Percentiles rank a stretch among this genome's conserved stretches.
Conservation (phyloP, 2,888 invertebrate species). For the Plebejus anna region DNA sequence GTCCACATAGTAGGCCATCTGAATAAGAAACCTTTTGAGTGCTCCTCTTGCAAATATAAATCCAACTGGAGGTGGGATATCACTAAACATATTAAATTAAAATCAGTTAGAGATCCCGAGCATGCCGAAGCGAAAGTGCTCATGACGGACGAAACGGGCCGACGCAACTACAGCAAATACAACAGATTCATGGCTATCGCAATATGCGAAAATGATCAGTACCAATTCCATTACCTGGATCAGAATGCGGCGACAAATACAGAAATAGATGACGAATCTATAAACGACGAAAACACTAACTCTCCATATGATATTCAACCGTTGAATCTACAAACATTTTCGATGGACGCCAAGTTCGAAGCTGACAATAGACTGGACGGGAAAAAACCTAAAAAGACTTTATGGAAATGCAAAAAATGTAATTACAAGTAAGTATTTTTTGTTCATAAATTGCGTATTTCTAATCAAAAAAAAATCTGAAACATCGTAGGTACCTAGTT, state of each 20-base stretch:
- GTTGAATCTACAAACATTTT: constrained; percentile 77
- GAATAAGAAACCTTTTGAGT: constrained; percentile 96
- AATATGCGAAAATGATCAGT: constrained; percentile 76
- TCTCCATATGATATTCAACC: constrained; percentile 80
- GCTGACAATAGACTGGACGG: constrained; percentile 51
- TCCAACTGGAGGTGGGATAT: constrained; percentile 99
- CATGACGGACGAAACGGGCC: constrained; percentile 94
- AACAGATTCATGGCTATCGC: constrained; percentile 89
- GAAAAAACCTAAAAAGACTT: constrained; percentile 83
- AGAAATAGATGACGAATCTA: constrained; percentile 69
- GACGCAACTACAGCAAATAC: constrained; percentile 95
- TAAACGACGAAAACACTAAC: constrained; percentile 67
- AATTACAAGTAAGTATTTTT: constrained; percentile 85
- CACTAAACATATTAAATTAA: constrained; percentile 95
- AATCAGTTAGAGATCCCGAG: constrained; percentile 90
- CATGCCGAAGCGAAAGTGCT: constrained; percentile 90
- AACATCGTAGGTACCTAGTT: not conserved
- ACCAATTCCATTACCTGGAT: constrained; percentile 68
- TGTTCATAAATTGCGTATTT: constrained; percentile 15
- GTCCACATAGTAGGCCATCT: constrained; percentile 96
- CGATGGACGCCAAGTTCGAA: constrained; percentile 54
- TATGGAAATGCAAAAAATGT: constrained; percentile 95
- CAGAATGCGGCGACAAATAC: constrained; percentile 63
- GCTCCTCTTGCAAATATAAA: constrained; percentile 94
- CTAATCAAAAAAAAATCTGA: not conserved